Evolutionary conservation across 2,888 invertebrate genomes (phyloP).

Genomic region (Prenolepis imparis): DNA sequence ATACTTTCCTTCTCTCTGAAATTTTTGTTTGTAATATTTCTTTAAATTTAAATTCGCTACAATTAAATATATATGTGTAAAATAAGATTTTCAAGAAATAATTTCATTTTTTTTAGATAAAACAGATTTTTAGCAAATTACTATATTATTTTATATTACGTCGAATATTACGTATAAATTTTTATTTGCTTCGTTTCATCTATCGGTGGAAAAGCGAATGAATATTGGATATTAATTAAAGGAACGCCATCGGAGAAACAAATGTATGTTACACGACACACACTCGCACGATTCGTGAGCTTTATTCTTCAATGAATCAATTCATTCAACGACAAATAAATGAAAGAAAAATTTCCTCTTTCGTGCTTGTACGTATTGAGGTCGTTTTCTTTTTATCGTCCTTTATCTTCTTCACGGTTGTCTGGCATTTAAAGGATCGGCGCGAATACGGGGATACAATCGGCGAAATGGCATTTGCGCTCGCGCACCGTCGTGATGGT

Average conservation of each 20-base stretch:
- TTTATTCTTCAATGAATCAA: slow-evolving; percentile 21
- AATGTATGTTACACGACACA: background rate
- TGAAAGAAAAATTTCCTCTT: slow-evolving; percentile 33
- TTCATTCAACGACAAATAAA: slow-evolving; percentile 19
- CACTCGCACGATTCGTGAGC: background rate
- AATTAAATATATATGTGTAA: too few relatives aligned
- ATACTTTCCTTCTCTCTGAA: background rate
- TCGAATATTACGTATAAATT: background rate
- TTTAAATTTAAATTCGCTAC: too few relatives aligned
- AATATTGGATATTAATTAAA: background rate
- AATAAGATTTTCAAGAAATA: background rate
- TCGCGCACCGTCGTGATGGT: slow-evolving; percentile 18
- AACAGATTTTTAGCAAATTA: background rate
- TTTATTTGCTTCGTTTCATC: too few relatives aligned
- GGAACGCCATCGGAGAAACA: background rate
- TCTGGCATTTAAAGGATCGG: slow-evolving; percentile 50
- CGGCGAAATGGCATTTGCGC: slow-evolving; percentile 32
- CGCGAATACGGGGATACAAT: slow-evolving; percentile 44
- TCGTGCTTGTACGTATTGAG: background rate
- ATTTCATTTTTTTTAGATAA: background rate
- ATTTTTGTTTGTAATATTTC: too few relatives aligned
- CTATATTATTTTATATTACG: background rate
- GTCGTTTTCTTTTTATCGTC: slow-evolving; percentile 17
- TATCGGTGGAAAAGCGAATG: background rate
- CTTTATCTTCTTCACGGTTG: slow-evolving; percentile 33